These are phyloP conservation scores for Drosophila cyrtoloma DNA, from an alignment of 2,888 invertebrate genomes.

Conservation along the genomic window DNA sequence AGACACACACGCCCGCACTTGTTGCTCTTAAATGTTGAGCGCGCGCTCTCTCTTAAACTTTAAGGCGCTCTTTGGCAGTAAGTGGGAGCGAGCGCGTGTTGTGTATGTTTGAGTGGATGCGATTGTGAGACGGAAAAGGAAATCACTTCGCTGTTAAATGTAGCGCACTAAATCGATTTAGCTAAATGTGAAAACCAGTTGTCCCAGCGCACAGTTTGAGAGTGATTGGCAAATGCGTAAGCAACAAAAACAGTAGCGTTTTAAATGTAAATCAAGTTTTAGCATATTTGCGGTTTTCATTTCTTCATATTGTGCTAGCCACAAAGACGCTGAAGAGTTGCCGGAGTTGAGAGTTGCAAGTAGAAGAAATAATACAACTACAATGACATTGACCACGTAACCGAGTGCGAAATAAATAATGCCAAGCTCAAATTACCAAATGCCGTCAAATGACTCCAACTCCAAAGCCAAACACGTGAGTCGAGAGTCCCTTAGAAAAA, in stretches of 20 bases:
- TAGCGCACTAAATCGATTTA: constrained; percentile 42
- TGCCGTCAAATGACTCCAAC: constrained; percentile 63
- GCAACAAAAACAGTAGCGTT: constrained; percentile 66
- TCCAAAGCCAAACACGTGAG: constrained; percentile 71
- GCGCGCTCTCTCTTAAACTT: constrained; percentile 1
- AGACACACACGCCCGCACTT: constrained; percentile 22
- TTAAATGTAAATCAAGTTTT: constrained; percentile 52
- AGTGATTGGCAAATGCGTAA: constrained; percentile 18
- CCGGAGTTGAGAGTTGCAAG: constrained; percentile 31
- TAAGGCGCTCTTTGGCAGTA: background rate
- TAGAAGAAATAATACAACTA: constrained; percentile 10
- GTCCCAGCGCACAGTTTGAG: constrained; percentile 42
- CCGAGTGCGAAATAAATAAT: constrained; percentile 75
- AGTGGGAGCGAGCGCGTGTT: background rate
- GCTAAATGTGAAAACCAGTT: constrained; percentile 54
- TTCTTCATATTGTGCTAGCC: constrained; percentile 16
- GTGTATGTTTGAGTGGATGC: constrained; percentile 5
- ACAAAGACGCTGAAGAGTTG: constrained; percentile 54
- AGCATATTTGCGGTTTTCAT: constrained; percentile 47
- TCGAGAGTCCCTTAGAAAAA: background rate
- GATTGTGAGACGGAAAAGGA: constrained; percentile 71
- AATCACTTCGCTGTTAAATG: constrained; percentile 60
- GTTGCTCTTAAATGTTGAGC: constrained; percentile 50
- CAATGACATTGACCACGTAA: constrained; percentile 81
- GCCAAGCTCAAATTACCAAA: constrained; percentile 60